A percentile compares a stretch with the other conserved stretches of the same genome.
Evolutionary conservation across 2,113 vertebrate species (phyloP).

Genomic region (Otis tarda): DNA sequence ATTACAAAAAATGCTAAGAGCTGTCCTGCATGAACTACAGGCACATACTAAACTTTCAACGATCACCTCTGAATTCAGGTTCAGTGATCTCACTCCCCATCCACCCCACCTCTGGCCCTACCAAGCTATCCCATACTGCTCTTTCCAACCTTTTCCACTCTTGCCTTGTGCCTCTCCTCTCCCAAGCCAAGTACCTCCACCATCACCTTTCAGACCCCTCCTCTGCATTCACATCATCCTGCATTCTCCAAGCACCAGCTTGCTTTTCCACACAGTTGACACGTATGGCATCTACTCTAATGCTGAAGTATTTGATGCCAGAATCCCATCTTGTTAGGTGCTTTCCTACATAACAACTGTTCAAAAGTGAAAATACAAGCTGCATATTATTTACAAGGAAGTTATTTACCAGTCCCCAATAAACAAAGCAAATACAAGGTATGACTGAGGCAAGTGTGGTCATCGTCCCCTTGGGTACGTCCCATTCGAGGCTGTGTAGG

Average conservation of each 20-base stretch:
- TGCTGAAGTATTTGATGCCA: not conserved
- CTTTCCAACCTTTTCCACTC: not conserved
- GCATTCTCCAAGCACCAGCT: not conserved
- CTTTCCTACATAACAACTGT: not conserved
- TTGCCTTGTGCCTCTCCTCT: not conserved
- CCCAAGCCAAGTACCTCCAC: not conserved
- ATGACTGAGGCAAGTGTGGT: rapidly evolving
- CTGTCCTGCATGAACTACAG: not conserved
- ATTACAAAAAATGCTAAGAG: not conserved
- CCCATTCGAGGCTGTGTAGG: rapidly evolving
- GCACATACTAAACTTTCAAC: not conserved
- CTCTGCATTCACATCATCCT: not conserved
- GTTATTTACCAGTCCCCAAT: not conserved
- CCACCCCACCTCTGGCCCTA: not conserved
- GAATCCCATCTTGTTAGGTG: not conserved
- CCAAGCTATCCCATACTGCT: not conserved
- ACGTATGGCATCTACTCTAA: not conserved
- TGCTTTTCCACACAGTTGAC: not conserved
- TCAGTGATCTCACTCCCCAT: not conserved
- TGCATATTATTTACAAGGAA: not conserved
- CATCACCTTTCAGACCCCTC: not conserved
- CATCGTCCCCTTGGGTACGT: rapidly evolving
- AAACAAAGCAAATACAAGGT: rapidly evolving
- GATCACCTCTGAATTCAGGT: not conserved
- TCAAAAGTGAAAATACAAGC: not conserved